Conservation (phyloP, 1,140 invertebrate genomes). For the Sweltsa coloradensis region DNA sequence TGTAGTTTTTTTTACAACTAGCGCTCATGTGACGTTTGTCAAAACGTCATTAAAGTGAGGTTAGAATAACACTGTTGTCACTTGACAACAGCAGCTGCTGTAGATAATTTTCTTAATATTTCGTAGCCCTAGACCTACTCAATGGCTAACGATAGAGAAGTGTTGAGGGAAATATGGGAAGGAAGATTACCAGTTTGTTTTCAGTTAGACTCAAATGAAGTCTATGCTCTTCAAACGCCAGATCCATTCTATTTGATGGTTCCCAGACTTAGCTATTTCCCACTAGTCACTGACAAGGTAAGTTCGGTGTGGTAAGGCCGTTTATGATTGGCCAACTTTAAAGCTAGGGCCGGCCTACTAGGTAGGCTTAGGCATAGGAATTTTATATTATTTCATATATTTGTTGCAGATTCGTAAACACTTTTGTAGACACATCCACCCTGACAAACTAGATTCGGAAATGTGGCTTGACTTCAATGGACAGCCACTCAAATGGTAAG, state of each 20-base stretch:
- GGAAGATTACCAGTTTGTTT: constrained; percentile 88
- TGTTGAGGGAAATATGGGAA: constrained; percentile 89
- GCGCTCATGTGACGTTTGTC: too few species aligned
- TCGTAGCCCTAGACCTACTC: too few species aligned
- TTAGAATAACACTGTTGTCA: too few species aligned
- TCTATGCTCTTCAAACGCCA: constrained; percentile 72
- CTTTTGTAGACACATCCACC: constrained; percentile 69
- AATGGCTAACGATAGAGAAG: constrained; percentile 87
- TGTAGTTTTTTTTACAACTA: too few species aligned
- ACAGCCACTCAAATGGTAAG: constrained; percentile 76
- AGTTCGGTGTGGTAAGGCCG: too few species aligned
- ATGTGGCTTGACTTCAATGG: constrained; percentile 95
- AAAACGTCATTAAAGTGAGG: too few species aligned
- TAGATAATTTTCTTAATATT: too few species aligned
- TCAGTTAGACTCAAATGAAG: constrained; percentile 74
- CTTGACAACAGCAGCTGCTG: too few species aligned
- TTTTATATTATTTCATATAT: neutral
- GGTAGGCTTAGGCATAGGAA: constrained; percentile 1
- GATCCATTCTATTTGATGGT: constrained; percentile 93
- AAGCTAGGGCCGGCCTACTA: neutral
- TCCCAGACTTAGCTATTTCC: constrained; percentile 89
- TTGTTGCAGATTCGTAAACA: constrained; percentile 70
- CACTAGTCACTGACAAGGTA: constrained; percentile 91
- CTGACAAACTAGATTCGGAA: constrained; percentile 71
- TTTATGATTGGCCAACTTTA: neutral